Base-by-base conservation (phyloP, 2,113 vertebrate species). In the Vanacampus margaritifer region DNA sequence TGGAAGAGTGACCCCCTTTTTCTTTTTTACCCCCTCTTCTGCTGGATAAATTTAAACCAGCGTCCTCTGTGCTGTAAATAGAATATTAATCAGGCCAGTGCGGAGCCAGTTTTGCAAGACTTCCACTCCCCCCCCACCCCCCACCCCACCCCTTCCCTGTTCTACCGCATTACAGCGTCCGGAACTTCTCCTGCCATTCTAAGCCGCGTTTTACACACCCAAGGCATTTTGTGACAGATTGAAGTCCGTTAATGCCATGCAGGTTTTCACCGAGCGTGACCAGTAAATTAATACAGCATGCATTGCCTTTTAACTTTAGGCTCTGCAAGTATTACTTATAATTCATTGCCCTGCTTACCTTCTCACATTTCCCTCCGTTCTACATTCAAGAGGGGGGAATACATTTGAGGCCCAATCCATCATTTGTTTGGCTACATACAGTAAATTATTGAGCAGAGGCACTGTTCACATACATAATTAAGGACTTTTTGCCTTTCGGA, bases 61-160 rank as follows among this genome's bases (percentile, higher is more conserved):
- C 83, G 84, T 88, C 81, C 82, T 62, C 60, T 85, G 37, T 39
- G 67, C 83, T 89, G 84, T 83, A 89, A 79, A 86, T 64, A 81
- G 90, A 91, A 91, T 91, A 88, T 88, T 89, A 91, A 92, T 91
- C 85, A 90, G 90, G 82, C 79, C 82, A 85, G 78, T 66, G 79
- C 12, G 50, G 84, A 81, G 71, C 79, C 72, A 75, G 69, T 73
- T 67, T 39, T 70, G 78, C 73, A 68, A 83, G 68, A 82, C 39
- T 41, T 12, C 39, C 58, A 75, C 82, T 80, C 57, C 21, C n/a
- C 69, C 81, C 64, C 26, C 72, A 72, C 75, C 70, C 76, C 77
- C 48, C 71, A 76, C 70, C 71, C 65, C 70, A 72, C 76, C 46
- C 72, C 78, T 68, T 70, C 66, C 59, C 65, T 53, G 71, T 69